Evolutionary conservation across 2,888 invertebrate genomes (phyloP).

Genomic region (Abrostola triplasia): DNA sequence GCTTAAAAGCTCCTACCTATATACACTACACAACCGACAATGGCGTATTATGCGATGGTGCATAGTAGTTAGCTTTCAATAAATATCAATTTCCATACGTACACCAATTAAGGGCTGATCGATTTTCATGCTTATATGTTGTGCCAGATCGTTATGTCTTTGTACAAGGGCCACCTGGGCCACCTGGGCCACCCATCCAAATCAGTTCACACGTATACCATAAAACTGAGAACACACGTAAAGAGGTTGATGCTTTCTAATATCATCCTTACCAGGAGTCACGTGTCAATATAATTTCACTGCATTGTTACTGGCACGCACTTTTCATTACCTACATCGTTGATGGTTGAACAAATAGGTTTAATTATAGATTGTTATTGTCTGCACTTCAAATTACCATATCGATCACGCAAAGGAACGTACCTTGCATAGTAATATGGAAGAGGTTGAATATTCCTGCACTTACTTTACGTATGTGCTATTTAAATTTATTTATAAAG

Average conservation of each 20-base stretch:
- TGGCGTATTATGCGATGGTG: too few species aligned
- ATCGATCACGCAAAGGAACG: slow-evolving; percentile 33
- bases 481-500: background rate
- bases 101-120: slow-evolving; percentile 20
- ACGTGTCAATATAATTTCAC: slow-evolving; percentile 53
- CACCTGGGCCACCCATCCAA: slow-evolving; percentile 46
- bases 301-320: slow-evolving; percentile 24
- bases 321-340: slow-evolving; percentile 47
- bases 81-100: too few species aligned
- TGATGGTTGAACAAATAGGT: slow-evolving; percentile 41
- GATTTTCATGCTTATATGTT: slow-evolving; percentile 4
- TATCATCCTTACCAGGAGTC: slow-evolving; percentile 40
- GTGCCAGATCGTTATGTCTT: slow-evolving; percentile 18
- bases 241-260: slow-evolving; percentile 54
- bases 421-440: slow-evolving; percentile 41
- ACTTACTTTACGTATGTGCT: slow-evolving; percentile 11
- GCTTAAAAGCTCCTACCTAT: too few species aligned
- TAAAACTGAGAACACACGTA: slow-evolving; percentile 52
- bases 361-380: slow-evolving; percentile 47
- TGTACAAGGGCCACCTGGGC: slow-evolving; percentile 40
- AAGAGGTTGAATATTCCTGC: slow-evolving; percentile 18
- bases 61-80: too few species aligned
- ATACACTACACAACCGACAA: too few species aligned
- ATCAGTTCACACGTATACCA: slow-evolving; percentile 46
- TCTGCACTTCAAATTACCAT: slow-evolving; percentile 40